Evolutionary conservation across 2,797 vertebrate genomes (phyloP).

Genomic region (Arrhamphus sclerolepis): DNA sequence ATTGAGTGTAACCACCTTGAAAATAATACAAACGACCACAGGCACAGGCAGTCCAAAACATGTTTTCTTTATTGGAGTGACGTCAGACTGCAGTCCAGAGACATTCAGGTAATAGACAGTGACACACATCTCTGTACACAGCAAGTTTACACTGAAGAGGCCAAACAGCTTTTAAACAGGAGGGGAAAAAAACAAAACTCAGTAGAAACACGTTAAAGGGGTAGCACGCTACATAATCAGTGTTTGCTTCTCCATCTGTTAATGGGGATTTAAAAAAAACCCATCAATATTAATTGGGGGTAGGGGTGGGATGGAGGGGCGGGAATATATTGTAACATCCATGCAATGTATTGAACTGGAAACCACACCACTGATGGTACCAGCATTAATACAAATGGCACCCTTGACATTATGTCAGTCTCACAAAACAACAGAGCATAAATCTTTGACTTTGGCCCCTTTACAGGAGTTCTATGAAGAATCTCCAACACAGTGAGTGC

Average conservation of each 20-base stretch:
- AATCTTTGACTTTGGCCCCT: conserved; percentile 49
- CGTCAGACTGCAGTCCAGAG: conserved; percentile 78
- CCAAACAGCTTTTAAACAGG: conserved; percentile 65
- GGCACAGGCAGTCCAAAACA: conserved; percentile 66
- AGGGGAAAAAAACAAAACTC: conserved; percentile 1
- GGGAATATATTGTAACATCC: conserved; percentile 45
- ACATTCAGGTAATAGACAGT: conserved; percentile 80
- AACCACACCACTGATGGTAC: conserved; percentile 42
- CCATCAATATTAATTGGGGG: conserved; percentile 16
- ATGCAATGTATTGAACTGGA: conserved; percentile 60
- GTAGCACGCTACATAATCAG: conserved; percentile 57
- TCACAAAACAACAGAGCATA: conserved; percentile 46
- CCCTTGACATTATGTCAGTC: conserved; percentile 43
- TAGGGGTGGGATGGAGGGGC: background rate
- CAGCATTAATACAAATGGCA: conserved; percentile 43
- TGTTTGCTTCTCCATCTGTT: conserved; percentile 37
- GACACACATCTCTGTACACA: conserved; percentile 78
- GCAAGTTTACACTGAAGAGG: conserved; percentile 75
- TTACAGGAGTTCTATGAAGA: conserved; percentile 59
- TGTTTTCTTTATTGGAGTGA: conserved; percentile 77
- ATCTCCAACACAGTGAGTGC: conserved; percentile 66
- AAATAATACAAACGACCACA: conserved; percentile 10
- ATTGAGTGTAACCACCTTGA: background rate
- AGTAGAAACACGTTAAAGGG: conserved; percentile 56
- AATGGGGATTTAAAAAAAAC: background rate